Percentiles rank a stretch among this genome's conserved stretches.
Evolutionary conservation across 2,888 invertebrate genomes (phyloP).

Genomic region (Gasteruption jaculator): DNA sequence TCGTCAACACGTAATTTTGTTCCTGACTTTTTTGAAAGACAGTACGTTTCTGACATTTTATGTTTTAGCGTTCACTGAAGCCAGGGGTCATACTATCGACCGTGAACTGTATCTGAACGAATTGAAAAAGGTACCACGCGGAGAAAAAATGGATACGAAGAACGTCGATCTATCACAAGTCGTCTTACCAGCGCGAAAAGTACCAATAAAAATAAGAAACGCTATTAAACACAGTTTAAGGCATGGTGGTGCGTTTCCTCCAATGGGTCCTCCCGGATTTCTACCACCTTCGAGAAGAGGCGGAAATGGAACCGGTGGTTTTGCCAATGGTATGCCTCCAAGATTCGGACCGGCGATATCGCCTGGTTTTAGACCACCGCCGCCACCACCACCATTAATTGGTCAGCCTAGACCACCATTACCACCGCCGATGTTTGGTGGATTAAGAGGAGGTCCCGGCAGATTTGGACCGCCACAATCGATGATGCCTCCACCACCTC

Average conservation of each 20-base stretch:
- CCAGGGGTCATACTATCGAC: constrained; percentile 67
- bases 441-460: too few species aligned
- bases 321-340: constrained; percentile 30
- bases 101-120: constrained; percentile 57
- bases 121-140: constrained; percentile 31
- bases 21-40: too few species aligned
- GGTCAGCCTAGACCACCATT: constrained; percentile 18
- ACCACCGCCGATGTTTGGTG: constrained; percentile 19
- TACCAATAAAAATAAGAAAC: constrained; percentile 6
- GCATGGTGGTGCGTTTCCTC: too few species aligned
- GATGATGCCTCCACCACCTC: constrained; percentile 25
- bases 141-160: constrained; percentile 29
- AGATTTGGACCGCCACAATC: constrained; percentile 25
- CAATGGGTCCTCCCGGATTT: constrained; percentile 27
- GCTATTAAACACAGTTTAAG: constrained; percentile 1
- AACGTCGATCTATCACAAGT: constrained; percentile 22
- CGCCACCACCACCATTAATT: constrained; percentile 22
- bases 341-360: constrained; percentile 15
- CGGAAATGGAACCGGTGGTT: too few species aligned
- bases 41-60: constrained; percentile 2
- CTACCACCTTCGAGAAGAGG: too few species aligned
- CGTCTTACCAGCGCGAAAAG: neutral
- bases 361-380: constrained; percentile 25
- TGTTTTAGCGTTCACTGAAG: constrained; percentile 59
- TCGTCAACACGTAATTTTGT: too few species aligned